Percentiles rank a stretch among this genome's conserved stretches.
These are phyloP conservation scores for Nyctalus aviator DNA, from an alignment of 2,797 vertebrate genomes.

Conservation along the genomic window DNA sequence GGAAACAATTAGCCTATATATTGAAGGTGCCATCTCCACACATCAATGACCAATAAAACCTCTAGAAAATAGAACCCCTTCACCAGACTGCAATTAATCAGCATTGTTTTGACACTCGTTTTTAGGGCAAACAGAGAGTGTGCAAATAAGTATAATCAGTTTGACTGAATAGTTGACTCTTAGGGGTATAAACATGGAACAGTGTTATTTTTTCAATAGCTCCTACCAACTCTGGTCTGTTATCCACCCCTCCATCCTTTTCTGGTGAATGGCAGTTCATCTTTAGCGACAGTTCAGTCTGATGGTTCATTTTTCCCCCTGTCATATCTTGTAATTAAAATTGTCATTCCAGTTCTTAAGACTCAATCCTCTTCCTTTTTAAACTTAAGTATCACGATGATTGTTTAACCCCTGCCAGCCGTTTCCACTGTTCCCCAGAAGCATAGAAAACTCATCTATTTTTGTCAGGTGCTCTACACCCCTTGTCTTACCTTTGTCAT, in stretches of 20 bases:
- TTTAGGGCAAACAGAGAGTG: constrained; percentile 25
- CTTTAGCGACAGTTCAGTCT: not conserved
- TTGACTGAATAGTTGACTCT: not conserved
- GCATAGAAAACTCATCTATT: not conserved
- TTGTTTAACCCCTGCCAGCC: not conserved
- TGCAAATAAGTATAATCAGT: not conserved
- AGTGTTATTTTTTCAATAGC: constrained; percentile 28
- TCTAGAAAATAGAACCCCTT: not conserved
- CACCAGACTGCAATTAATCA: not conserved
- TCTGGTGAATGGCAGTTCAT: not conserved
- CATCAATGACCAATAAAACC: constrained; percentile 18
- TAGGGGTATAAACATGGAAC: not conserved
- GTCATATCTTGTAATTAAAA: constrained; percentile 23
- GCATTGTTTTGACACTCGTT: not conserved
- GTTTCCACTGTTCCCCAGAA: not conserved
- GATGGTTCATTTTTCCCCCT: not conserved
- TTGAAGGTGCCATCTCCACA: not conserved
- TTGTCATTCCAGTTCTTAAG: not conserved
- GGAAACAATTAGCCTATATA: not conserved
- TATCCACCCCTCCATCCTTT: not conserved
- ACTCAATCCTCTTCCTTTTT: constrained; percentile 16
- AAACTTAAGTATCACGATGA: not conserved
- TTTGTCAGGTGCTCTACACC: not conserved
- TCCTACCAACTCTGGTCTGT: not conserved
- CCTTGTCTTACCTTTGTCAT: not conserved